Percentiles rank a stretch among this genome's conserved stretches.
phyloP scores from a whole-genome alignment of 2,113 vertebrate genomes.

The Colistium nudipinnis region DNA sequence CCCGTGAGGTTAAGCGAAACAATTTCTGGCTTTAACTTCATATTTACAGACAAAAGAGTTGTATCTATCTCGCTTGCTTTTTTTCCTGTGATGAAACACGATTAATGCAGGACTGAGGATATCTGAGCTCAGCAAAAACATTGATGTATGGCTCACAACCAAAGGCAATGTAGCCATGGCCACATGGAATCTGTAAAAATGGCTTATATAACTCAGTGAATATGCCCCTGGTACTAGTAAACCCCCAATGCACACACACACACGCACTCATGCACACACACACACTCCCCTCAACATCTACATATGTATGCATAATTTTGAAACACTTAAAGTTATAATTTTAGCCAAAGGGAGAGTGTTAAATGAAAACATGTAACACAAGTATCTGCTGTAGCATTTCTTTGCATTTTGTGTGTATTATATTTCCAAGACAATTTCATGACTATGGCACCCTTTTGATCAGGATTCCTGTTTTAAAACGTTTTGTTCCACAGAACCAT shows the following conservation, averaged over 20 bases:
- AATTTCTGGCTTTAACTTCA: too few relatives aligned
- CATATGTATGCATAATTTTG: slow-evolving; percentile 32
- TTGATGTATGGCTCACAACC: slow-evolving; percentile 39
- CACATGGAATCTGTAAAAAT: neutral
- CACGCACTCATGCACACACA: too few relatives aligned
- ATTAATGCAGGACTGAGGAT: slow-evolving; percentile 18
- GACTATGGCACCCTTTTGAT: neutral
- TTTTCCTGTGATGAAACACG: slow-evolving; percentile 29
- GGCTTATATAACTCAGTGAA: slow-evolving; percentile 10
- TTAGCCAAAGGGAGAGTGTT: slow-evolving; percentile 30
- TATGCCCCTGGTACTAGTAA: slow-evolving; percentile 8
- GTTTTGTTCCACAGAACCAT: too few relatives aligned
- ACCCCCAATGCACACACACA: neutral
- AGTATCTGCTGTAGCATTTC: slow-evolving; percentile 9
- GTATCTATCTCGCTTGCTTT: too few relatives aligned
- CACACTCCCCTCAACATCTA: neutral
- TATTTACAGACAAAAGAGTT: too few relatives aligned
- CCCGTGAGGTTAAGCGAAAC: too few relatives aligned
- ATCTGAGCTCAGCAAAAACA: slow-evolving; percentile 45
- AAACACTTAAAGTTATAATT: slow-evolving; percentile 35
- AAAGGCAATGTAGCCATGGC: slow-evolving; percentile 25
- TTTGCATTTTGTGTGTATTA: neutral
- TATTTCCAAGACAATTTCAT: neutral
- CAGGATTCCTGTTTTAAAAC: too few relatives aligned
- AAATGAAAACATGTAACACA: slow-evolving; percentile 31